phyloP scores from a whole-genome alignment of 2,113 vertebrate genomes.

The Neopipo cinnamomea region DNA sequence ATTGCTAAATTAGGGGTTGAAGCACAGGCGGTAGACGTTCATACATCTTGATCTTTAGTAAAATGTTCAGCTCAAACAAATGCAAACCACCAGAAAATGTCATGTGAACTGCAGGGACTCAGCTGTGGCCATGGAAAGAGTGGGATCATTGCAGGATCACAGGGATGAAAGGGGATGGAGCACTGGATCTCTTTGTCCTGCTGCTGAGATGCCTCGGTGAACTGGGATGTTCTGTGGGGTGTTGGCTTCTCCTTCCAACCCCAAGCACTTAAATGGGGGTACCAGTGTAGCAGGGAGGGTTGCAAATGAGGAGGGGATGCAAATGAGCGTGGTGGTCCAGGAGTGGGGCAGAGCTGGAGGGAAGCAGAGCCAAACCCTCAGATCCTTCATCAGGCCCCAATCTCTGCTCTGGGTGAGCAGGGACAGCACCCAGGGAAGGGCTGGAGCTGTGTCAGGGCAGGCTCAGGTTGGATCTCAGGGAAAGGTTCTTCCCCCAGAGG shows the following conservation, averaged over 20 bases:
- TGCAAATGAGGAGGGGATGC: not conserved
- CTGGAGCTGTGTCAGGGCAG: not conserved
- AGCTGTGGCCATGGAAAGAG: not conserved
- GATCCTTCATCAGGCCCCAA: not conserved
- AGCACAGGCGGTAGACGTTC: not conserved
- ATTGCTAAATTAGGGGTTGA: conserved; percentile 15
- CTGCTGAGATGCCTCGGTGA: not conserved
- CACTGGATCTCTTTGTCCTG: not conserved
- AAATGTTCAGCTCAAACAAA: not conserved
- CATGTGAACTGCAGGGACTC: not conserved
- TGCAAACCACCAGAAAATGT: not conserved
- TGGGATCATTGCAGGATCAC: not conserved
- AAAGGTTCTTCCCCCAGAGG: no score
- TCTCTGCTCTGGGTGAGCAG: not conserved
- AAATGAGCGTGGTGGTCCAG: not conserved
- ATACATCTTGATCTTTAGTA: not conserved
- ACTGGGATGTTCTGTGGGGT: fast-evolving
- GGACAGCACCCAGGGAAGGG: not conserved
- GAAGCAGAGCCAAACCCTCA: not conserved
- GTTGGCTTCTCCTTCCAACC: not conserved
- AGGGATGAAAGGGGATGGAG: not conserved
- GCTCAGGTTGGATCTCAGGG: no score
- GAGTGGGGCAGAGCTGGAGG: not conserved
- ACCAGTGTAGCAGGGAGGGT: not conserved
- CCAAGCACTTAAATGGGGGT: not conserved